Conservation (phyloP, 2,113 vertebrate genomes). For the Lepidothrix coronata region DNA sequence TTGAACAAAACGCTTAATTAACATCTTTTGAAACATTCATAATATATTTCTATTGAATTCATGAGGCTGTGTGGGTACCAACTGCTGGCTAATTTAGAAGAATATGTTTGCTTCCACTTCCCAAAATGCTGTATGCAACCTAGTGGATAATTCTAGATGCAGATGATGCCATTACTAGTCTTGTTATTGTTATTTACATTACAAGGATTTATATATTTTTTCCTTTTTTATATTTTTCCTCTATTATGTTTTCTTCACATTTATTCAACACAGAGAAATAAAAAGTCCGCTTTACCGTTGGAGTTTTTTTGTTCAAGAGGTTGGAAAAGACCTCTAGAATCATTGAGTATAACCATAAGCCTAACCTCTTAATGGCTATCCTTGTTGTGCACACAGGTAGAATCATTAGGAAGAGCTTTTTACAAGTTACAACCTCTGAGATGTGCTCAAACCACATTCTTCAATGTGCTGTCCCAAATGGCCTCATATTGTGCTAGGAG, state of each 20-base stretch:
- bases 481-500: background rate
- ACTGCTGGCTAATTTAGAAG: background rate
- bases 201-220: background rate
- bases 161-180: background rate
- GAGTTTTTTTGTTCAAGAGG: background rate
- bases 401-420: background rate
- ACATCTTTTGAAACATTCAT: background rate
- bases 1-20: conserved; percentile 49
- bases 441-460: background rate
- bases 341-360: background rate
- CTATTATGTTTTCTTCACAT: background rate
- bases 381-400: background rate
- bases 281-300: background rate
- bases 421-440: background rate
- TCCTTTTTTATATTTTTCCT: background rate
- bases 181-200: background rate
- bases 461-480: background rate
- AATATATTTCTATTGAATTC: background rate
- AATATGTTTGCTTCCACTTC: background rate
- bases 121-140: background rate
- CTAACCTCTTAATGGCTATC: background rate
- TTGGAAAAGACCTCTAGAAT: background rate
- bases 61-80: background rate
- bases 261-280: background rate
- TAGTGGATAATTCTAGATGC: background rate